phyloP scores from a whole-genome alignment of 2,113 vertebrate genomes.

The Procavia capensis region DNA sequence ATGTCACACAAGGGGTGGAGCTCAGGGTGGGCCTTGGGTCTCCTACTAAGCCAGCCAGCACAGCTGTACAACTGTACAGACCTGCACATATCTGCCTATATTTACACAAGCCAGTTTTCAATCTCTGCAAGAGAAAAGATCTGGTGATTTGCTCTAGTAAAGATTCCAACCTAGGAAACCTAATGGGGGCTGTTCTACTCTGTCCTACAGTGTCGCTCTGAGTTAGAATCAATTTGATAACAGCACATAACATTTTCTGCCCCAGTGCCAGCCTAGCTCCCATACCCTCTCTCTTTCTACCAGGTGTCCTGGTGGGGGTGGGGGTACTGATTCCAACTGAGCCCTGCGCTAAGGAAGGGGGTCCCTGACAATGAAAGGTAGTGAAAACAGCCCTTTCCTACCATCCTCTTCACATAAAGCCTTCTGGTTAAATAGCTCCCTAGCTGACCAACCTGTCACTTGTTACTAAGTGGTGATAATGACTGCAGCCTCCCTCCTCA shows the following conservation, averaged over 20 bases:
- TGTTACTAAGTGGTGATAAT: not conserved
- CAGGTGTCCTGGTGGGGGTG: too few relatives aligned
- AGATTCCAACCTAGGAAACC: not conserved
- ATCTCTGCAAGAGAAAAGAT: not conserved
- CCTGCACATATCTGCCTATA: slow-evolving; percentile 70
- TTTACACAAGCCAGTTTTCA: not conserved
- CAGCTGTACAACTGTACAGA: not conserved
- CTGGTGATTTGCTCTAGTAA: not conserved
- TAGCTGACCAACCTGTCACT: not conserved
- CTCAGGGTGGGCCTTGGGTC: not conserved
- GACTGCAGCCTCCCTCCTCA: accelerated
- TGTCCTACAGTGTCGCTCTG: not conserved
- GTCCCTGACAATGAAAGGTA: not conserved
- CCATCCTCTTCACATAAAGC: not conserved
- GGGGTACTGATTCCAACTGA: too few relatives aligned
- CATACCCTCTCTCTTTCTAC: not conserved
- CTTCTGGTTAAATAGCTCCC: not conserved
- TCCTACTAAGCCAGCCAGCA: not conserved
- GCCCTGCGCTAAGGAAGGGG: not conserved
- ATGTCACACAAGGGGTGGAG: not conserved
- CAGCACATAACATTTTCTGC: not conserved
- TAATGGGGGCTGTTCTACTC: not conserved
- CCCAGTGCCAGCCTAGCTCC: not conserved
- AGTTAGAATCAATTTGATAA: not conserved
- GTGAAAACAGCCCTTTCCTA: not conserved